These are phyloP conservation scores for Porites lobata DNA, from an alignment of 92 coral and sea anemone genomes.

Conservation along the genomic window DNA sequence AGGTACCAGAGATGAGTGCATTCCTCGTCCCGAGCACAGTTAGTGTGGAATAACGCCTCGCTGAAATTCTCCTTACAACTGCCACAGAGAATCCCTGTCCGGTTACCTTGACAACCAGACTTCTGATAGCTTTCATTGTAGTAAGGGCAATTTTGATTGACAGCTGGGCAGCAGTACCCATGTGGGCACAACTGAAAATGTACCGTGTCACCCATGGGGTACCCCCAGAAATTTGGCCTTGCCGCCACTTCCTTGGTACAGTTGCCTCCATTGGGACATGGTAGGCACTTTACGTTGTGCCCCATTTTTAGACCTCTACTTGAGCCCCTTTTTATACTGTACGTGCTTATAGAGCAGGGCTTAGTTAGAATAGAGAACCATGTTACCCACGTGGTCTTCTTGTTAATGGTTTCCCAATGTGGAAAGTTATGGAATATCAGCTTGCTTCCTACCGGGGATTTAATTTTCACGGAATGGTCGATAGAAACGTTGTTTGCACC, in stretches of 20 bases:
- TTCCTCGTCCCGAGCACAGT: not conserved
- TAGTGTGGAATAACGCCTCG: conserved; percentile 28
- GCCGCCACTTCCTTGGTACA: conserved; percentile 44
- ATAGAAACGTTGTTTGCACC: conserved; percentile 16
- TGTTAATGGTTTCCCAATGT: not conserved
- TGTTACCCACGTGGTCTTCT: not conserved
- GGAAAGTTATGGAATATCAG: conserved; percentile 29
- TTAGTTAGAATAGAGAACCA: conserved; percentile 25
- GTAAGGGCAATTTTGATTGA: conserved; percentile 26
- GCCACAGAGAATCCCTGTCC: conserved; percentile 55
- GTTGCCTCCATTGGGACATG: conserved; percentile 51
- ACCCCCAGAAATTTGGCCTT: conserved; percentile 60
- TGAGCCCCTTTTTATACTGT: conserved; percentile 44
- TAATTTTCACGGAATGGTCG: conserved; percentile 13
- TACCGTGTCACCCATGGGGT: conserved; percentile 20
- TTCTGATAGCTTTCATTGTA: conserved; percentile 8
- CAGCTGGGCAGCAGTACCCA: conserved; percentile 48
- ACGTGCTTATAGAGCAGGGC: conserved; percentile 35
- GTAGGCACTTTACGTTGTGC: conserved; percentile 13
- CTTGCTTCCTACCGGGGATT: conserved; percentile 16
- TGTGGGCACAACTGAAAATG: conserved; percentile 45
- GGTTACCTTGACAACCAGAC: conserved; percentile 65
- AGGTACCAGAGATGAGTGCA: conserved; percentile 32
- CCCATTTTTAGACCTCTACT: conserved; percentile 18
- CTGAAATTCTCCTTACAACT: conserved; percentile 40